Evolutionary conservation across 2,113 vertebrate genomes (phyloP), one percentile per base, ranked within the genome.

Genomic region (Oceanites oceanicus): DNA sequence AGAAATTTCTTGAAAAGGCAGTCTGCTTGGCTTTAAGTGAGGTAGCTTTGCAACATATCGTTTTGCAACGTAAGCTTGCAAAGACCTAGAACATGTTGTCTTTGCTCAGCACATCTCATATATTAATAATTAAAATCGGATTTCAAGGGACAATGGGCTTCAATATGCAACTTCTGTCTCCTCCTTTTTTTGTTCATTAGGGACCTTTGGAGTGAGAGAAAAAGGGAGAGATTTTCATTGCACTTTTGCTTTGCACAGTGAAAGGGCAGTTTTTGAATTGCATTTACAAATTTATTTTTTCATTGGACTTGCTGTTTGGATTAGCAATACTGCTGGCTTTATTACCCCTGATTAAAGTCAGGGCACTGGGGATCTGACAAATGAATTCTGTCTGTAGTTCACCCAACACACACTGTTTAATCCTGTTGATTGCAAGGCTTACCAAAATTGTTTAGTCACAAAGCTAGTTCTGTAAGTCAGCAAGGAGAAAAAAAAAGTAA

Each of bases 141-240:
- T 98, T 98, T 98, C 96, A 97, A 97, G 97, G 96, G 96, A 96
- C 92, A 92, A 36, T 90, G 91, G 95, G 86, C 96, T 97, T 92
- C 90, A 91, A 97, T 97, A 91, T 83, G 74, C 92, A 97, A 13
- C 93, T 96, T 96, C 96, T 89, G 91, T 95, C 95, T 92, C 90
- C 80, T 91, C 86, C 91, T 72, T 88, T 58, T 94, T 96, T 83
- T 95, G 87, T 97, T 94, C 92, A 47, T 96, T 97, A 95, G 96
- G 91, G 97, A 92, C 77, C 73, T 19, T 91, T 90, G 86, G 79
- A 67, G 79, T 53, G 88, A 95, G 92, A 40, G 62, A n/a, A 65
- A 80, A 93, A 32, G 61, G 52, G 53, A 84, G 55, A 95, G 63
- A n/a, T 90, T 82, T 93, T 34, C 85, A 73, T 79, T 90, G 94